Evolutionary conservation across 1,140 invertebrate genomes (phyloP), one percentile per base, ranked within the genome.

Genomic region (Macrotrachela quadricornifera): DNA sequence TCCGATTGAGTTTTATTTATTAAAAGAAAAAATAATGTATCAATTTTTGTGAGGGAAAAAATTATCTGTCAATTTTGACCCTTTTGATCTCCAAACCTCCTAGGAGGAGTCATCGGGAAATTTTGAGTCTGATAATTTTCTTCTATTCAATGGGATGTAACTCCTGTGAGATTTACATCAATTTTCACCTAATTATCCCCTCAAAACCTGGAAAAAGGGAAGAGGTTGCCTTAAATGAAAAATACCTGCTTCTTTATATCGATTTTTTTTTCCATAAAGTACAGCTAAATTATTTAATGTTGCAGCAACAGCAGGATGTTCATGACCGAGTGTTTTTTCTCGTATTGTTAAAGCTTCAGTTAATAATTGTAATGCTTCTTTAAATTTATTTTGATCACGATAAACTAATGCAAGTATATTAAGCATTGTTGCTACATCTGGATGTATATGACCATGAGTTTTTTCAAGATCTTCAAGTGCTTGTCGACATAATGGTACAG

Each of bases 331-430:
- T 1, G 91, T 97, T 67, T 96, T 96, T 70, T 97, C 92, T 50
- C 94, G 77, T 63, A 99, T 97, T 36, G 82, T 80, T 44, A 99
- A 73, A n/a, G 92, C 92, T 71, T 99, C 92, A 68, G 97, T 97
- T 59, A 99, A 69, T 44, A 99, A 73, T 72, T 92, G 94, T 0
- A 91, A 91, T 9, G 92, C 92, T 67, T 97, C 92, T 69, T 94
- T 96, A 69, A 94, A 97, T 73, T 97, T 97, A 65, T 96, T 95
- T 73, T 92, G 83, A 70, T 84, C 82, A 83, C 80, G 83, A 69
- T 97, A 97, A 6, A 97, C 92, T 43, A 97, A 76, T 12, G 92
- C 94, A 12, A 99, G 75, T 59, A 99, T 97, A 70, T 99, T 99
- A 44, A 99, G 75, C 92, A 99, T 97, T 9, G 92, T 97, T 13